Percentiles rank a stretch among this genome's conserved stretches.
phyloP scores from a whole-genome alignment of 2,888 invertebrate species.

The Nomada flava region DNA sequence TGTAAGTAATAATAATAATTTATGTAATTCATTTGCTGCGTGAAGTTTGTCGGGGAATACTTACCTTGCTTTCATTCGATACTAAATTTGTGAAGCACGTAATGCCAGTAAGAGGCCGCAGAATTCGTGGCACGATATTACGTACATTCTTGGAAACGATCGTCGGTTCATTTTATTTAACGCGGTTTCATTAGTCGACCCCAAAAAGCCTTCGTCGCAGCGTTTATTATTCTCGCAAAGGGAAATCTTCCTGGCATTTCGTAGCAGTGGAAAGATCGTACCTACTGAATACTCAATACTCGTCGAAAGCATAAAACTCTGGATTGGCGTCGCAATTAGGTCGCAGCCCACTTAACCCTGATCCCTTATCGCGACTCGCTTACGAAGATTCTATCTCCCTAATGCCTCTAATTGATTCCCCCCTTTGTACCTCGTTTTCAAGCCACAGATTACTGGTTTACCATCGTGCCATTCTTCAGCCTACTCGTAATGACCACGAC shows the following conservation, averaged over 20 bases:
- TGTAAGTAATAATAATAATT: too few relatives aligned
- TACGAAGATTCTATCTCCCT: constrained; percentile 11
- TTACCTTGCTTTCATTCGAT: too few relatives aligned
- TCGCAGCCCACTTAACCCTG: constrained; percentile 45
- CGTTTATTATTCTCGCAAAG: constrained; percentile 15
- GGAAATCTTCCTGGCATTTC: neutral
- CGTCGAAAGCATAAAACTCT: constrained; percentile 28
- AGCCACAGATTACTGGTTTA: neutral
- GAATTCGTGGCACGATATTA: too few relatives aligned
- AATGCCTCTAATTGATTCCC: constrained; percentile 27
- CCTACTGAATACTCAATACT: neutral
- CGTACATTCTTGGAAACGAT: neutral
- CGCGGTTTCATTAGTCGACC: neutral
- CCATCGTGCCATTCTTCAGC: neutral
- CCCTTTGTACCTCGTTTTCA: neutral
- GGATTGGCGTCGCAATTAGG: constrained; percentile 33
- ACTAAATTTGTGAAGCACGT: too few relatives aligned
- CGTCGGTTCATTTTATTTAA: neutral
- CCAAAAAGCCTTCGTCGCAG: constrained; percentile 9
- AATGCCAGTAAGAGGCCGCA: too few relatives aligned
- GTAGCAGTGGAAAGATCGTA: neutral
- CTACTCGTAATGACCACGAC: neutral
- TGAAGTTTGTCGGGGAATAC: too few relatives aligned
- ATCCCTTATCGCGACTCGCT: constrained; percentile 37
- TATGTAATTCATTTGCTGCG: too few relatives aligned